Evolutionary conservation across 2,888 invertebrate genomes (phyloP), one percentile per base, ranked within the genome.

Genomic region (Amaurobius ferox): DNA sequence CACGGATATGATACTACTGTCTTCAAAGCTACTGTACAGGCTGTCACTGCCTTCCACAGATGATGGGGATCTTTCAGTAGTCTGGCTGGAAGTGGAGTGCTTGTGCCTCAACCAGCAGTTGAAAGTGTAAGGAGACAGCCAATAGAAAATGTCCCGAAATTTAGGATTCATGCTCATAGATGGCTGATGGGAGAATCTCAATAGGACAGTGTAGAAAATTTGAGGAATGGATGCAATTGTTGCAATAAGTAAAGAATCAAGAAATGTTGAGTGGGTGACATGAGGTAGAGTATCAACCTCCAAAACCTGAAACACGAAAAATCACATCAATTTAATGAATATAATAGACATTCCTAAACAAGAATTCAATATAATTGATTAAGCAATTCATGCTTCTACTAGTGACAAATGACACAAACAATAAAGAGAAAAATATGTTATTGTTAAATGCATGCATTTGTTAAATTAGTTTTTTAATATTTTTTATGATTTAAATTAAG

Each of bases 61-160:
- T 11, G 79, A 74, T 26, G 35, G 16, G 2, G 85, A 85, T 62
- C 74, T 28, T 6, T 48, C 55, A 0, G 78, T 64, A 7, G 79
- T 62, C 13, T 28, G 40, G 35, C 64, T 86, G 5, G 86, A 74
- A 28, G 74, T 86, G 16, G 86, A 79, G 0, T 39, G 62, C 19
- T 86, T 86, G 1, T 73, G 79, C 13, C 48, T 55, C 28, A 79
- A 30, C 79, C 79, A 74, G 28, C 86, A 86, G 62, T 86, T 78
- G 28, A 86, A 35, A 35, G 13, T 72, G 13, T 64, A 44, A 9
- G 68, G 35, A 26, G 74, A 73, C 1, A 68, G 9, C 1, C 62
- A 74, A 35, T 23, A 48, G 30, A 73, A 74, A 0, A 86, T 0
- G 6, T 32, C 30, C 11, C 44, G 40, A 39, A 86, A 79, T 35